Base-by-base conservation (phyloP, 1,140 invertebrate species). In the Drosophila teissieri region DNA sequence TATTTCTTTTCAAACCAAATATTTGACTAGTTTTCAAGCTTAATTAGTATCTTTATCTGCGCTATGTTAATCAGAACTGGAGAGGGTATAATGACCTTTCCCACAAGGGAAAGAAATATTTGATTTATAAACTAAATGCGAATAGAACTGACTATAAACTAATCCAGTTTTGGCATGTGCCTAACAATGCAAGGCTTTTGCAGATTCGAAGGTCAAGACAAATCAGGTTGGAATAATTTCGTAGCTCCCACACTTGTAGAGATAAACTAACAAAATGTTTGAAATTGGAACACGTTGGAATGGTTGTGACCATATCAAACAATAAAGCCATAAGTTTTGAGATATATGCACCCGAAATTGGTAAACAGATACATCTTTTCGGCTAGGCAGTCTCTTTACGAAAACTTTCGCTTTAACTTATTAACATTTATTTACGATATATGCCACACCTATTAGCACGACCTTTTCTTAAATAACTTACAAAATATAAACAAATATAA, bases 11-110 rank as follows among this genome's bases (percentile, higher is more conserved):
- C 46, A 45, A 40, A 31, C 36, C n/a, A 10, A 1, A 22, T 54
- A 68, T 77, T 68, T 77, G 73, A 62, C 68, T 77, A 60, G 8
- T 51, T 77, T 60, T 61, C 6, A 76, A 15, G 73, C 63, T 54
- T 17, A 44, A 76, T 76, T 77, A 68, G 73, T 77, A 77, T 49
- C 37, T 68, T 77, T 77, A 60, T 68, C 48, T 14, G 11, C 17
- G 24, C 39, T 68, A 76, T 75, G 73, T 17, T 76, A 76, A 76
- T 60, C 27, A 36, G 10, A 34, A 60, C 37, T 34, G 3, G 42
- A 55, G 49, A 73, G 56, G 49, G 73, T 77, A n/a, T 76, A 76
- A 68, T 51, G 73, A 77, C 62, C 73, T 77, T 76, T 60, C 73
- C n/a, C 39, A 14, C 31, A 11, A 54, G 49, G n/a, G 42, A 76